Evolutionary conservation across 2,888 invertebrate species (phyloP).

Genomic region (Drosophila mercatorum): DNA sequence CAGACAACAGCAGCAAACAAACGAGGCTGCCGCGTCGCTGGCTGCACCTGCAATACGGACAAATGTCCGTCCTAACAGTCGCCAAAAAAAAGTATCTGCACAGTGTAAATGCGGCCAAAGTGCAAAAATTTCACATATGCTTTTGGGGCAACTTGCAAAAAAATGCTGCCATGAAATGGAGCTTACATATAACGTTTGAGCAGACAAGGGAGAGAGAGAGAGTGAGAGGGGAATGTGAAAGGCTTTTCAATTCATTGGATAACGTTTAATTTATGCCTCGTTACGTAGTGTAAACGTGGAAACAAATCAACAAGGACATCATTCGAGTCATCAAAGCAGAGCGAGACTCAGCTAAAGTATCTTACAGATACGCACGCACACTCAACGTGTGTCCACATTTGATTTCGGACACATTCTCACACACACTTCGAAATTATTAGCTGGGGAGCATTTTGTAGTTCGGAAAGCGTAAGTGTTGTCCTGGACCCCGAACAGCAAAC

Average conservation of each 20-base stretch:
- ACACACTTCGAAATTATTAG: conserved; percentile 79
- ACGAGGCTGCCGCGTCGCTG: conserved; percentile 53
- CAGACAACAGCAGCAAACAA: conserved; percentile 46
- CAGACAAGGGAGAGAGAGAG: conserved; percentile 8
- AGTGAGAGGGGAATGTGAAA: background rate
- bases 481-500: conserved; percentile 46
- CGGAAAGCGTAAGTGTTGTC: conserved; percentile 66
- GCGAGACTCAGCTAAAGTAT: conserved; percentile 30
- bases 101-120: conserved; percentile 65
- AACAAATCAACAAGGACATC: conserved; percentile 25
- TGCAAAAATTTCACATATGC: conserved; percentile 73
- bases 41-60: conserved; percentile 81
- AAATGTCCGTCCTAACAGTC: conserved; percentile 67
- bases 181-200: conserved; percentile 23
- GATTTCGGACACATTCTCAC: conserved; percentile 75
- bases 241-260: conserved; percentile 42
- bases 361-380: conserved; percentile 40
- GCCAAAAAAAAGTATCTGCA: conserved; percentile 46
- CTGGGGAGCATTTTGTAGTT: conserved; percentile 83
- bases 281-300: background rate
- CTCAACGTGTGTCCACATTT: conserved; percentile 50
- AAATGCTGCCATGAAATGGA: conserved; percentile 13
- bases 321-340: conserved; percentile 15
- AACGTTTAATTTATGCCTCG: conserved; percentile 48
- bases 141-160: conserved; percentile 30